Evolutionary conservation across 2,797 vertebrate genomes (phyloP), one percentile per base, ranked within the genome.

Genomic region (Lepus oiostolus): DNA sequence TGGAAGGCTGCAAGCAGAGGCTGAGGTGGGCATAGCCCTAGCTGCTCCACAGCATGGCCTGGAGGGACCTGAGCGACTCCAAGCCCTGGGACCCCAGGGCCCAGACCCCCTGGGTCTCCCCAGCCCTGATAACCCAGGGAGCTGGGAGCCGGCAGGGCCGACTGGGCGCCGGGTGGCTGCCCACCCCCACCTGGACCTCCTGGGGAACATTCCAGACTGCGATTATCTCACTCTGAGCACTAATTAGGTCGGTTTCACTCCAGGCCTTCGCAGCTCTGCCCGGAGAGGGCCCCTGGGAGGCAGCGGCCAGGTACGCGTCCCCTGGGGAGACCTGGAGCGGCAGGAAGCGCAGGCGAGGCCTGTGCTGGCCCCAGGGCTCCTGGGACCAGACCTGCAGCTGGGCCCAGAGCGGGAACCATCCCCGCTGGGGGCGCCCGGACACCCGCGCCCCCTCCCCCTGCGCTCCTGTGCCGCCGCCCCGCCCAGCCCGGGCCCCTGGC

Each of bases 171-270:
- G 32, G 77, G 35, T 60, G 86, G 84, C 63, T 26, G 52, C 84
- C 77, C 28, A 16, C 89, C 68, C 75, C 70, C 47, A 92, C 88
- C 90, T 35, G 54, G 83, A 92, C 79, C 93, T 96, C 96, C 91
- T 63, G 71, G 83, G 71, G 94, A 93, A 92, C 93, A 96, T 96
- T 97, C 96, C 94, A 96, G 91, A 38, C 93, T 35, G 77, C 1
- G 7, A 93, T 96, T 94, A 91, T 79, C 95, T 91, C 86, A 47
- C 63, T 32, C 86, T 68, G 54, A 93, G 72, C 63, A 62, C 76
- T 85, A 95, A 96, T 93, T 88, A 93, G 76, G 68, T 87, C 9
- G 0, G 68, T 91, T 93, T 93, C 88, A 72, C 92, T 62, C 26
- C 81, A 81, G 85, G 89, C 88, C 88, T 76, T 76, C 82, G 77